phyloP scores from a whole-genome alignment of 2,113 vertebrate species.

The Halichoeres trimaculatus region DNA sequence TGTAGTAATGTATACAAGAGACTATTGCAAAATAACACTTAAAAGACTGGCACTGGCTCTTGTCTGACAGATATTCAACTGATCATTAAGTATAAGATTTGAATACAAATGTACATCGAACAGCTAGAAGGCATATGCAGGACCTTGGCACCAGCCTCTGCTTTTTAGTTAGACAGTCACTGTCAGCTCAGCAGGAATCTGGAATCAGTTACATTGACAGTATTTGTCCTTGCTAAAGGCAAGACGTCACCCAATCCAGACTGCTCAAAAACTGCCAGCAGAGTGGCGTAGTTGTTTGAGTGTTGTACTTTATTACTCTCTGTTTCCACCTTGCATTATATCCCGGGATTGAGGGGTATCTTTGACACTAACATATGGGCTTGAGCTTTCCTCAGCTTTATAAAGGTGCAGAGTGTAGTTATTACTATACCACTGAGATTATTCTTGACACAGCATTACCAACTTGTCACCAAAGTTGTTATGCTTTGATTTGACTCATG shows the following conservation, averaged over 20 bases:
- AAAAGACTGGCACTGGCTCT: neutral
- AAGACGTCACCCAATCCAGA: conserved; percentile 29
- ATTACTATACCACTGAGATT: too few species aligned
- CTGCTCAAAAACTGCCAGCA: conserved; percentile 11
- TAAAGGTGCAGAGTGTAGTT: too few species aligned
- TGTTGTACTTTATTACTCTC: conserved; percentile 6
- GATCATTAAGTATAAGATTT: conserved; percentile 21
- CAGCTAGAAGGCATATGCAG: conserved; percentile 11
- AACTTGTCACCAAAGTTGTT: too few species aligned
- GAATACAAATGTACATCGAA: conserved; percentile 9
- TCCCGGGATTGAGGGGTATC: neutral
- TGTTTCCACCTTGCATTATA: neutral
- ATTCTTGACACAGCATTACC: too few species aligned
- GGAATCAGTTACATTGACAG: conserved; percentile 25
- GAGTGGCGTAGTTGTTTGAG: conserved; percentile 12
- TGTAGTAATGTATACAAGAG: neutral
- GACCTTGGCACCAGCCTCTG: conserved; percentile 8
- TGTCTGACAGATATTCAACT: neutral
- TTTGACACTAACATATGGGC: neutral
- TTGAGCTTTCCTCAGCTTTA: neutral
- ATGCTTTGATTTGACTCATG: too few species aligned
- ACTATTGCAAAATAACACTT: neutral
- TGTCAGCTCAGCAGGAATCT: conserved; percentile 10
- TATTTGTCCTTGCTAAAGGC: conserved; percentile 42
- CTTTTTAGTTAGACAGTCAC: conserved; percentile 29